Conservation (phyloP, 2,888 invertebrate genomes). For the Hemistola chrysoprasaria region DNA sequence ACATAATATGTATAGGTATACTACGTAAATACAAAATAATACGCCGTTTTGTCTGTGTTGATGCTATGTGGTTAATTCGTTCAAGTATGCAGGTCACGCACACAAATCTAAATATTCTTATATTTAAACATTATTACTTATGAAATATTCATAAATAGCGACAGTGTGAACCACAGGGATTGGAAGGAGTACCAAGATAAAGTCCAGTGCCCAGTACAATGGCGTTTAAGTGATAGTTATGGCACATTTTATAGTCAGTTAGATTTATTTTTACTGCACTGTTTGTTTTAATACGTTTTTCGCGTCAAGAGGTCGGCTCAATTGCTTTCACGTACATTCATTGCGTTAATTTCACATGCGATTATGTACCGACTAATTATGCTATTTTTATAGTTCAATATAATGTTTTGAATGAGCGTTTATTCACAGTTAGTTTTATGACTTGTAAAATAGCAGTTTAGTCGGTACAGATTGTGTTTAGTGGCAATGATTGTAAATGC, state of each 20-base stretch:
- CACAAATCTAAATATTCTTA: too few relatives aligned
- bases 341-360: constrained; percentile 40
- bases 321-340: constrained; percentile 62
- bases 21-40: too few relatives aligned
- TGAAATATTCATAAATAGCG: not conserved
- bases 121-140: too few relatives aligned
- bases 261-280: constrained; percentile 82
- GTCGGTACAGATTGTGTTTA: constrained; percentile 28
- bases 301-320: constrained; percentile 68
- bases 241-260: constrained; percentile 81
- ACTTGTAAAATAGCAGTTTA: constrained; percentile 34
- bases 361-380: constrained; percentile 40
- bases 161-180: not conserved
- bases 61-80: too few relatives aligned
- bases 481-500: constrained; percentile 20
- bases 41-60: too few relatives aligned
- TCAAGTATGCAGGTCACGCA: too few relatives aligned
- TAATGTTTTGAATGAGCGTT: constrained; percentile 40
- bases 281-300: constrained; percentile 80
- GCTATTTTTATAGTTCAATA: constrained; percentile 36
- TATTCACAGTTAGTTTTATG: constrained; percentile 38
- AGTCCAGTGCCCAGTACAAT: constrained; percentile 65
- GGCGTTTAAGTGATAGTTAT: constrained; percentile 81
- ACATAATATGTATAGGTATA: too few relatives aligned
- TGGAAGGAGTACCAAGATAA: constrained; percentile 48